These are phyloP conservation scores for Cichladusa arquata DNA, from an alignment of 2,113 vertebrate genomes.

Conservation along the genomic window DNA sequence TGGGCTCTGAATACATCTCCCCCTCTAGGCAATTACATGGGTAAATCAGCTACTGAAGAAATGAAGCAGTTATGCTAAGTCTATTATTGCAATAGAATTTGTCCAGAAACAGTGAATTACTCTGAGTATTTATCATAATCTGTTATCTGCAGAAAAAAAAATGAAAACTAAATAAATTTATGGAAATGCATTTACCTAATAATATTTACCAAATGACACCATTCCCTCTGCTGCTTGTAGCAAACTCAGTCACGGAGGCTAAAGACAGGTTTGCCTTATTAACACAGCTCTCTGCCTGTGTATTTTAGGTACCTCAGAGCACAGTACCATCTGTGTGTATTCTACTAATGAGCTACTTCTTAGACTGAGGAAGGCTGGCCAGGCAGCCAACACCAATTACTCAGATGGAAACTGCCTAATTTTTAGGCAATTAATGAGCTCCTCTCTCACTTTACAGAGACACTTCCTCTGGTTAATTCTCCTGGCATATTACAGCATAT, in stretches of 20 bases:
- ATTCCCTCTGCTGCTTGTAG: conserved; percentile 30
- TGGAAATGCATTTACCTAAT: conserved; percentile 52
- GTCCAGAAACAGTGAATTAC: conserved; percentile 47
- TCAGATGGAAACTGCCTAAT: conserved; percentile 70
- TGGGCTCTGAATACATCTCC: background rate
- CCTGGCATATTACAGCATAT: conserved; percentile 14
- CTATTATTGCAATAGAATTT: conserved; percentile 15
- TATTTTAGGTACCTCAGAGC: conserved; percentile 71
- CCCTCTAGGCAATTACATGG: conserved; percentile 44
- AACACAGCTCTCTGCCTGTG: conserved; percentile 46
- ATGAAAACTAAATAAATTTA: conserved; percentile 44
- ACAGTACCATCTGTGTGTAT: conserved; percentile 71
- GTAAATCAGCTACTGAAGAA: conserved; percentile 57
- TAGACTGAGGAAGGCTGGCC: conserved; percentile 50
- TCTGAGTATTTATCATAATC: conserved; percentile 44
- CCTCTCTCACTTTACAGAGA: conserved; percentile 32
- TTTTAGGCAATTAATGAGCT: conserved; percentile 69
- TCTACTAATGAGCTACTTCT: conserved; percentile 71
- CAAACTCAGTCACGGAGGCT: background rate
- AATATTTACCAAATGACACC: conserved; percentile 50
- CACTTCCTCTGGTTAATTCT: conserved; percentile 51
- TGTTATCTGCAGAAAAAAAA: background rate
- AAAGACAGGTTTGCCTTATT: conserved; percentile 56
- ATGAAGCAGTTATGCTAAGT: conserved; percentile 5
- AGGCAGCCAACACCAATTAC: conserved; percentile 68